Conservation (phyloP, 2,888 invertebrate species). For the Protonemura montana region DNA sequence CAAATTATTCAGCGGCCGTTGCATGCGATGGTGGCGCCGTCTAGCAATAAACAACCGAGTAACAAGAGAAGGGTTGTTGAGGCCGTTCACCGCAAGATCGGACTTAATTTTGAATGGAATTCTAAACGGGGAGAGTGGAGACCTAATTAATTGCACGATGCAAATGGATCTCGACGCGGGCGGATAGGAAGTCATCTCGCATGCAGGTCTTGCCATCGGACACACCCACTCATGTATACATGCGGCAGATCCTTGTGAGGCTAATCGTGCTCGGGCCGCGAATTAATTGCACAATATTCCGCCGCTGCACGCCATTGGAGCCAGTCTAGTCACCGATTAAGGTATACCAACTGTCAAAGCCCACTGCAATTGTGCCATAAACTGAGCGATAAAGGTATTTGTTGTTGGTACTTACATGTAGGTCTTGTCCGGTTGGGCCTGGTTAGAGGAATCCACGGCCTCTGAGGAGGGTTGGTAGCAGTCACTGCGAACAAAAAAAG, state of each 20-base stretch:
- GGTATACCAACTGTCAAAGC: neutral
- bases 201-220: neutral
- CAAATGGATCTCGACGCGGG: no score
- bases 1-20: no score
- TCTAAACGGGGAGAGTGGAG: no score
- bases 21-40: no score
- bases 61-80: no score
- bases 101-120: no score
- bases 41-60: no score
- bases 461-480: slow-evolving; percentile 86
- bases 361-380: neutral
- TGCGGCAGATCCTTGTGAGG: neutral
- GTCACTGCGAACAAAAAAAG: slow-evolving; percentile 77
- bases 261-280: neutral
- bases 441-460: slow-evolving; percentile 94
- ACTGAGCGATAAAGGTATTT: neutral
- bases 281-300: neutral
- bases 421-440: slow-evolving; percentile 88
- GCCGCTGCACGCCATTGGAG: neutral
- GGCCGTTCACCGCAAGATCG: no score
- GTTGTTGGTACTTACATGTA: slow-evolving; percentile 76
- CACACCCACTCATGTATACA: neutral
- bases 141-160: no score
- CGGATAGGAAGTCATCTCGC: no score
- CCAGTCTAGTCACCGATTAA: neutral